phyloP scores from a whole-genome alignment of 2,797 vertebrate genomes.

The Gymnoscopelus microlampas region DNA sequence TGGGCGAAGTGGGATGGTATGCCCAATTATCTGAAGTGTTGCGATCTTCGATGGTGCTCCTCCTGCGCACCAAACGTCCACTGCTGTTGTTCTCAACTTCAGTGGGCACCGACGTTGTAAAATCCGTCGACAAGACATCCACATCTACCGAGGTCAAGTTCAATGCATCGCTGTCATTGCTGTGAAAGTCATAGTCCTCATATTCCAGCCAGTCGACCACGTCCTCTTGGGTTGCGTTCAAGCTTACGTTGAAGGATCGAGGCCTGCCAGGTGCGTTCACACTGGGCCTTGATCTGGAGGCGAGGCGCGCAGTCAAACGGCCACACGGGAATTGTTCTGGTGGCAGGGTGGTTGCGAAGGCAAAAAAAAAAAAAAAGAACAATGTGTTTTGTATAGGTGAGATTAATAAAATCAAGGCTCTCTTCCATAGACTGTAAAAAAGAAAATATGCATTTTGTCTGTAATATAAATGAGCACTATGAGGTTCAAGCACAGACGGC shows the following conservation, averaged over 20 bases:
- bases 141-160: no score
- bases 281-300: constrained; percentile 3
- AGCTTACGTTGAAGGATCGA: neutral
- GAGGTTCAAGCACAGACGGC: no score
- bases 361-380: neutral
- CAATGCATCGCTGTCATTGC: no score
- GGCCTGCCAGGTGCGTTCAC: neutral
- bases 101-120: neutral
- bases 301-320: constrained; percentile 25
- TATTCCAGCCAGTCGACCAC: neutral
- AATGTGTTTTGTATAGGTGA: no score
- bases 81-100: constrained; percentile 3
- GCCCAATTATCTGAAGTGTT: neutral
- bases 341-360: neutral
- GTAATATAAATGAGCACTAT: no score
- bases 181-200: constrained; percentile 1
- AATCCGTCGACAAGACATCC: no score
- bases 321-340: constrained; percentile 78
- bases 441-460: no score
- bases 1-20: constrained; percentile 53
- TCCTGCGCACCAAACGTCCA: neutral
- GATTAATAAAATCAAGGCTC: no score
- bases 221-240: accelerated
- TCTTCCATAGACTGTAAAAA: no score
- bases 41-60: neutral